Evolutionary conservation across 2,888 invertebrate species (phyloP).

Genomic region (Pammene fasciana): DNA sequence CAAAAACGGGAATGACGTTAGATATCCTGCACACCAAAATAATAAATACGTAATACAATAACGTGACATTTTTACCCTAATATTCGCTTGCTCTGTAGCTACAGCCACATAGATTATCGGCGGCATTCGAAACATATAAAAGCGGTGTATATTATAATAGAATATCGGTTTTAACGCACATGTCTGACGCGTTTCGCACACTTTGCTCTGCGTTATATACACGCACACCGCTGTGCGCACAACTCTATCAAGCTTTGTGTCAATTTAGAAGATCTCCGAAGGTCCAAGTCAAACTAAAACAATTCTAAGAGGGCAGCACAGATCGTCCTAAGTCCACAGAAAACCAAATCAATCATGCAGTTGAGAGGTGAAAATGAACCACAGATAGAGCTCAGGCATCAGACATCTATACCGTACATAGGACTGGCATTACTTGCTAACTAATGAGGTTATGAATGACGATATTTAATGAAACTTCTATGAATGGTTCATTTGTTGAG

Average conservation of each 20-base stretch:
- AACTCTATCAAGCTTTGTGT: slow-evolving; percentile 42
- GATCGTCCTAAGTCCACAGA: slow-evolving; percentile 59
- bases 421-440: slow-evolving; percentile 8
- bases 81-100: slow-evolving; percentile 5
- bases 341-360: slow-evolving; percentile 70
- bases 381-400: slow-evolving; percentile 50
- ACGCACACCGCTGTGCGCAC: slow-evolving; percentile 35
- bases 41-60: slow-evolving; percentile 19
- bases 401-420: slow-evolving; percentile 7
- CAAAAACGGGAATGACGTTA: slow-evolving; percentile 40
- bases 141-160: slow-evolving; percentile 23
- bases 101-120: slow-evolving; percentile 16
- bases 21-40: slow-evolving; percentile 40
- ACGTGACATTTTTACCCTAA: slow-evolving; percentile 12
- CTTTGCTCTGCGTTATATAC: slow-evolving; percentile 19
- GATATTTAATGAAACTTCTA: slow-evolving; percentile 15
- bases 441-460: slow-evolving; percentile 13
- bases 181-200: slow-evolving; percentile 16
- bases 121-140: slow-evolving; percentile 26
- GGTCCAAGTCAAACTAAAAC: slow-evolving; percentile 51
- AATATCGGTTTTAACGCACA: slow-evolving; percentile 34
- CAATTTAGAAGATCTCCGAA: slow-evolving; percentile 43
- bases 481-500: slow-evolving; percentile 23
- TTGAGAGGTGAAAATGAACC: slow-evolving; percentile 59
- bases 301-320: slow-evolving; percentile 68